Base-by-base conservation (phyloP, 37 sponge, comb jelly and placozoan species). In the Geodia barretti region DNA sequence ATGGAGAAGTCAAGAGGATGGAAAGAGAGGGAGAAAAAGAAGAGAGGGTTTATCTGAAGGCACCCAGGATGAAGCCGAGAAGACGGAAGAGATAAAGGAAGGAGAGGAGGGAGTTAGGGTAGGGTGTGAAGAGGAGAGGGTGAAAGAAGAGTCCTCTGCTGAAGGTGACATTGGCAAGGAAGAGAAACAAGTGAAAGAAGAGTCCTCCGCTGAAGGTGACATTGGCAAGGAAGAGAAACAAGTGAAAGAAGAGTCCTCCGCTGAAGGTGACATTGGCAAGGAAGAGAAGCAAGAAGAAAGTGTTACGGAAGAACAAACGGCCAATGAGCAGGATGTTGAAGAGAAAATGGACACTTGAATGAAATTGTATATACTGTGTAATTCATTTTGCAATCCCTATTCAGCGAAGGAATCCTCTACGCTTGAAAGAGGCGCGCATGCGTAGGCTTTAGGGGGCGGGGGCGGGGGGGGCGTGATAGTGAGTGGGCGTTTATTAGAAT, bases 121-220 rank as follows among this genome's bases (percentile, higher is more conserved):
- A 24, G 37, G 37, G 72, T n/a, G n/a, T n/a, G n/a, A n/a, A n/a
- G n/a, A n/a, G 87, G 30, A 62, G 74, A 23, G 29, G 75, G 72
- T 63, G 41, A 64, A 80, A 81, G 87, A 58, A 79, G 8, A 21
- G 36, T 19, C 34, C n/a, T n/a, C n/a, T n/a, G n/a, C n/a, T n/a
- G n/a, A n/a, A n/a, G n/a, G n/a, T n/a, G n/a, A n/a, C n/a, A n/a
- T n/a, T n/a, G 26, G 39, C 69, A 31, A 74, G 73, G 40, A 70
- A 76, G 47, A 73, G 87, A 25, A 62, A 77, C n/a, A 33, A 80
- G 72, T 63, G 41, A 64, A 80, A 81, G 87, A 58, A 79, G 8
- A 21, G 36, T 19, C 34, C n/a, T n/a, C n/a, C n/a, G n/a, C n/a
- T n/a, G n/a, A n/a, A n/a, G n/a, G n/a, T n/a, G n/a, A n/a, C n/a